Conservation (phyloP, 2,797 vertebrate species). For the Molothrus ater region DNA sequence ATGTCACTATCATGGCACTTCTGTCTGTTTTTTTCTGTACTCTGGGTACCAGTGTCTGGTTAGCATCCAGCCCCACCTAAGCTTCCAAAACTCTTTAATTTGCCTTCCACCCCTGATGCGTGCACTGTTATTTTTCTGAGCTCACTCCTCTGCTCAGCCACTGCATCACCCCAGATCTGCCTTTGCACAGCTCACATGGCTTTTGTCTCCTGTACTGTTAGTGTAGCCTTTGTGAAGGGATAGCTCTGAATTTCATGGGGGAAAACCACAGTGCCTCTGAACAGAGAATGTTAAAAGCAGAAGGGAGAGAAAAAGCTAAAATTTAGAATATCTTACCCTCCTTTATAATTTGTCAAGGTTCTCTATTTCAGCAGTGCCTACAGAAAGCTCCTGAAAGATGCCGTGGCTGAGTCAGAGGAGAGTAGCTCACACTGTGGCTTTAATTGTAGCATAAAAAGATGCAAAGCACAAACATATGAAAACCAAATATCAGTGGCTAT, state of each 20-base stretch:
- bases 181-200: fast-evolving
- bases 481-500: neutral
- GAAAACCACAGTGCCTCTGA: neutral
- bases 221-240: neutral
- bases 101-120: neutral
- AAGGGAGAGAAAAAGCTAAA: neutral
- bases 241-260: neutral
- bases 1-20: neutral
- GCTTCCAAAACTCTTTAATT: neutral
- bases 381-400: neutral
- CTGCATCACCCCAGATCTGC: neutral
- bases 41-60: neutral
- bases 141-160: neutral
- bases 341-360: neutral
- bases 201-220: neutral
- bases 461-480: neutral
- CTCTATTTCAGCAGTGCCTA: neutral
- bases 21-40: neutral
- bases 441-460: neutral
- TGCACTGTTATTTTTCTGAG: neutral
- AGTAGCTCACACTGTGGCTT: neutral
- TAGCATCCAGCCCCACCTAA: neutral
- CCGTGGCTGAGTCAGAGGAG: neutral
- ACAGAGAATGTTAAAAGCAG: neutral
- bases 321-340: neutral